Percentiles rank a stretch among this genome's conserved stretches.
Conservation (phyloP, 1,140 invertebrate species). For the Orius insidiosus region DNA sequence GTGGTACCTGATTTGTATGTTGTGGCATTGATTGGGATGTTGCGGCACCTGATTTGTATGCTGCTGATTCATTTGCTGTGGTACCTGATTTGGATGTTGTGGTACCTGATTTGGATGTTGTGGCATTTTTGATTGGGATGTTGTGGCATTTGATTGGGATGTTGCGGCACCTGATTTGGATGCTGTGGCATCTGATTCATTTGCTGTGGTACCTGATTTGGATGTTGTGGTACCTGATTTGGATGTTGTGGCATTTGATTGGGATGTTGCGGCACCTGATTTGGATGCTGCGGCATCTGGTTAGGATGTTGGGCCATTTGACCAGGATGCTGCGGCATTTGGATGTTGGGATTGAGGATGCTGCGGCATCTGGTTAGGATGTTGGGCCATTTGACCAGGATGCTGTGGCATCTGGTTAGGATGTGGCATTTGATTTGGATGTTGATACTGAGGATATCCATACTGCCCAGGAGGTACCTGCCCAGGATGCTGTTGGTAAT, state of each 20-base stretch:
- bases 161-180: constrained; percentile 15
- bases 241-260: too few relatives aligned
- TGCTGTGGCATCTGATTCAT: constrained; percentile 16
- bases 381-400: constrained; percentile 13
- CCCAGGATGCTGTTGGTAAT: constrained; percentile 1
- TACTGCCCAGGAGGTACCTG: not conserved
- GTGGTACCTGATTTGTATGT: constrained; percentile 12
- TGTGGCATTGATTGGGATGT: constrained; percentile 15
- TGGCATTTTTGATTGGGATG: constrained; percentile 11
- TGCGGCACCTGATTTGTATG: constrained; percentile 15
- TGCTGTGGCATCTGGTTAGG: constrained; percentile 11
- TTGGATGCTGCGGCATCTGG: too few relatives aligned
- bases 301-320: too few relatives aligned
- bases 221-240: too few relatives aligned
- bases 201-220: constrained; percentile 5
- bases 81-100: constrained; percentile 11
- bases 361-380: constrained; percentile 14
- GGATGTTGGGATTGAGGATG: too few relatives aligned
- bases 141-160: constrained; percentile 1
- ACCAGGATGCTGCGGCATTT: too few relatives aligned
- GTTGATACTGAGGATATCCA: constrained; percentile 1
- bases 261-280: too few relatives aligned
- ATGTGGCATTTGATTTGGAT: constrained; percentile 13
- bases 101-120: constrained; percentile 8
- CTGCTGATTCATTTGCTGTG: constrained; percentile 9